These are phyloP conservation scores for Lepilemur ruficaudatus DNA, from an alignment of 2,797 vertebrate genomes.

Conservation along the genomic window DNA sequence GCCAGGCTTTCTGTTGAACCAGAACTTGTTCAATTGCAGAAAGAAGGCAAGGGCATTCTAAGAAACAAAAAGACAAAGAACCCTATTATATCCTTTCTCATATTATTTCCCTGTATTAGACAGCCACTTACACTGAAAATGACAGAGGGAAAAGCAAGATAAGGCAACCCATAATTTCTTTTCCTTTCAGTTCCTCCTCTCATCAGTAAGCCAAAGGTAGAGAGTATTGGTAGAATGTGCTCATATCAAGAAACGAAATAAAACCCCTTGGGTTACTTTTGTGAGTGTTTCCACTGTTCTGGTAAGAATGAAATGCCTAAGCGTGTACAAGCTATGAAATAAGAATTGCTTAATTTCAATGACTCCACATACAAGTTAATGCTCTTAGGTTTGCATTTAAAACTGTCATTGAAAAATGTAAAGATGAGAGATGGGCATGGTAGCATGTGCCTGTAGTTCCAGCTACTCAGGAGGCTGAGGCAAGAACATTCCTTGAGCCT, in stretches of 20 bases:
- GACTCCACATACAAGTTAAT: background rate
- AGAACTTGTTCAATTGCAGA: background rate
- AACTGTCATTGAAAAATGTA: background rate
- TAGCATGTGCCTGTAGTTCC: too few relatives aligned
- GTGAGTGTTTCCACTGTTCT: background rate
- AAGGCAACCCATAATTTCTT: background rate
- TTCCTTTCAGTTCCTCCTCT: background rate
- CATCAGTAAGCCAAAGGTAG: background rate
- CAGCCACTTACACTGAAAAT: background rate
- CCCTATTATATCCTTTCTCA: background rate
- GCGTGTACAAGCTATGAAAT: too few relatives aligned
- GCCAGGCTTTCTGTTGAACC: background rate
- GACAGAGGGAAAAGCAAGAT: background rate
- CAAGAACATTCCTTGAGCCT: too few relatives aligned
- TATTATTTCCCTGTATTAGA: background rate
- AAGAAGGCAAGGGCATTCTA: background rate
- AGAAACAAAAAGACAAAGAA: background rate
- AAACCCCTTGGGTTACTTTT: background rate
- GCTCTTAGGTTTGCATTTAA: background rate
- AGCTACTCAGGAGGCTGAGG: too few relatives aligned
- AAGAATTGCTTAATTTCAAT: background rate
- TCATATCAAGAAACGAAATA: background rate
- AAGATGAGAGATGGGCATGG: too few relatives aligned
- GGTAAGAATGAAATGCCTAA: background rate
- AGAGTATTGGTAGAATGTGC: background rate